A percentile compares a stretch with the other conserved stretches of the same genome.
These are phyloP conservation scores for Sciurus niger DNA, from an alignment of 2,113 vertebrate genomes.

Conservation along the genomic window DNA sequence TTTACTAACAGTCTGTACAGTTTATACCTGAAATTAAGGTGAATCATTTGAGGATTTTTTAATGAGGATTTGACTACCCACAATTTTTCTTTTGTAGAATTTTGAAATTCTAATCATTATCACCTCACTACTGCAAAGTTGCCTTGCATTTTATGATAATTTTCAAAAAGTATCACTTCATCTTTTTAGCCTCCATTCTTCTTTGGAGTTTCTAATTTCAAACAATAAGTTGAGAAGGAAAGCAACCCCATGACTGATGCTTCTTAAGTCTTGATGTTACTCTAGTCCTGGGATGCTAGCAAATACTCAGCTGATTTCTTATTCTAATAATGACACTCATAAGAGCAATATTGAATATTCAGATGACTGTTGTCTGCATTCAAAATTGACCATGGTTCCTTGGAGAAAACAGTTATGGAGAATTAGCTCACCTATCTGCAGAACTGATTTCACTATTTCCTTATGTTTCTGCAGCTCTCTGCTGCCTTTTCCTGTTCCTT, in stretches of 20 bases:
- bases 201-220: not conserved
- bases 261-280: not conserved
- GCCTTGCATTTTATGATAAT: not conserved
- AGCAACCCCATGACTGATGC: not conserved
- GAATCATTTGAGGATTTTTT: not conserved
- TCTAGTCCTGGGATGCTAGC: not conserved
- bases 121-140: not conserved
- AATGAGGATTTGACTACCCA: not conserved
- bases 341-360: not conserved
- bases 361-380: not conserved
- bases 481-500: not conserved
- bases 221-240: not conserved
- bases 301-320: not conserved
- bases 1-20: not conserved
- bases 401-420: not conserved
- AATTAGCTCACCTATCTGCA: not conserved
- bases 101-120: conserved; percentile 3
- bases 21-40: not conserved
- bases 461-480: not conserved
- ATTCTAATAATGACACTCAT: not conserved
- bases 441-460: not conserved
- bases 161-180: not conserved
- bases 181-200: not conserved
- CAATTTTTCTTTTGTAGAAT: not conserved
- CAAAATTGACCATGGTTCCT: not conserved